phyloP scores from a whole-genome alignment of 1,140 invertebrate species.

The Brachionus calyciflorus region DNA sequence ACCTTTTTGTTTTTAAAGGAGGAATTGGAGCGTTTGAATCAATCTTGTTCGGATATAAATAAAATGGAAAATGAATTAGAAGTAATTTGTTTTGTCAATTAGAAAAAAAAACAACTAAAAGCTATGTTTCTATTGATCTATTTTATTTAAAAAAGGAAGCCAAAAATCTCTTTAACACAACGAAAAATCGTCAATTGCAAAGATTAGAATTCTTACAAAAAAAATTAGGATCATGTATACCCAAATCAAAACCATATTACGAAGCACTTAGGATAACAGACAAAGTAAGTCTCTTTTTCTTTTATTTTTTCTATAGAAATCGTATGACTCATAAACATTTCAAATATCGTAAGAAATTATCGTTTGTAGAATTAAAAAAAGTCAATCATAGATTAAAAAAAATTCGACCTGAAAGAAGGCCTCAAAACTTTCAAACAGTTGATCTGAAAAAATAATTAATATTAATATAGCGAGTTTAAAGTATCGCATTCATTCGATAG shows the following conservation, averaged over 20 bases:
- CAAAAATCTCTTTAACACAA: constrained; percentile 75
- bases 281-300: constrained; percentile 53
- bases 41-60: constrained; percentile 86
- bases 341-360: too few relatives aligned
- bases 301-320: too few relatives aligned
- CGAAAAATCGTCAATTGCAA: constrained; percentile 78
- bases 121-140: background rate
- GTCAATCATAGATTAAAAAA: too few relatives aligned
- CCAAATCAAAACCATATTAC: constrained; percentile 85
- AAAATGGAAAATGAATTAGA: constrained; percentile 87
- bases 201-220: constrained; percentile 77
- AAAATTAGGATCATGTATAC: constrained; percentile 79
- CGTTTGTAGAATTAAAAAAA: too few relatives aligned
- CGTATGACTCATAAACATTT: too few relatives aligned
- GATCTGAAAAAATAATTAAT: background rate
- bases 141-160: constrained; percentile 68
- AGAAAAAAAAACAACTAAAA: too few relatives aligned
- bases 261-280: constrained; percentile 71
- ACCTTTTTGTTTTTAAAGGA: constrained; percentile 64
- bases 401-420: too few relatives aligned
- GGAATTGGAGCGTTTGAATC: constrained; percentile 84
- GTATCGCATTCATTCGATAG: too few relatives aligned
- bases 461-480: background rate
- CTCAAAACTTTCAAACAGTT: too few relatives aligned
- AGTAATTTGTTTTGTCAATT: constrained; percentile 66